Evolutionary conservation across 23 tunicate genomes (phyloP), one percentile per base, ranked within the genome.

Genomic region (Corella eumyota): DNA sequence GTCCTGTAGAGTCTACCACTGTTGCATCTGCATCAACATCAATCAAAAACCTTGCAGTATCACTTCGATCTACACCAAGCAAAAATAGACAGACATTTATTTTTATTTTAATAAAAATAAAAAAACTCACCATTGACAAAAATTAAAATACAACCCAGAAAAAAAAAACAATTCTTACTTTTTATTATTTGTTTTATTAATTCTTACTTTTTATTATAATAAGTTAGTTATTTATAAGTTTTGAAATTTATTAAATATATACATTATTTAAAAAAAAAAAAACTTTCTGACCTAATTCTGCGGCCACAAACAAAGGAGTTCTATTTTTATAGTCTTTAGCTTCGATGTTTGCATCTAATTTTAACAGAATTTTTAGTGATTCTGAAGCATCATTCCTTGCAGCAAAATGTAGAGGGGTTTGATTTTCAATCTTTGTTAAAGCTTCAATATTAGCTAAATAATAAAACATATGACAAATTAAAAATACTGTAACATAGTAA

Each of bases 301-400:
- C 90, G 31, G 97, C 97, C 6, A 80, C 69, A 74, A 71, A 69
- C 29, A 80, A 30, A 2, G 97, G 97, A 25, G 97, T 90, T 53
- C 97, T 53, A 2, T 29, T 22, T 46, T 67, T 61, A 61, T 80
- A 90, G 47, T 90, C 97, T 24, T 63, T 61, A 22, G 77, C 76
- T 66, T 90, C 97, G 0, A 62, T 55, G 4, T 90, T 77, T 1
- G 97, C 90, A 1, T 79, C 83, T 11, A 68, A 61, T 51, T 90
- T 71, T 20, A 73, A 17, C 19, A 90, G 78, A 29, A 68, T 44
- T 61, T 73, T 74, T 9, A 68, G 52, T 5, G 97, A 73, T 15
- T 80, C 90, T 3, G 69, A 73, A 7, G 98, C 98, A 57, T 91
- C 98, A 53, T 76, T 80, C 5, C 98, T 50, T 33, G 98, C 98